phyloP scores from a whole-genome alignment of 2,113 vertebrate genomes.

The Isurus oxyrinchus region DNA sequence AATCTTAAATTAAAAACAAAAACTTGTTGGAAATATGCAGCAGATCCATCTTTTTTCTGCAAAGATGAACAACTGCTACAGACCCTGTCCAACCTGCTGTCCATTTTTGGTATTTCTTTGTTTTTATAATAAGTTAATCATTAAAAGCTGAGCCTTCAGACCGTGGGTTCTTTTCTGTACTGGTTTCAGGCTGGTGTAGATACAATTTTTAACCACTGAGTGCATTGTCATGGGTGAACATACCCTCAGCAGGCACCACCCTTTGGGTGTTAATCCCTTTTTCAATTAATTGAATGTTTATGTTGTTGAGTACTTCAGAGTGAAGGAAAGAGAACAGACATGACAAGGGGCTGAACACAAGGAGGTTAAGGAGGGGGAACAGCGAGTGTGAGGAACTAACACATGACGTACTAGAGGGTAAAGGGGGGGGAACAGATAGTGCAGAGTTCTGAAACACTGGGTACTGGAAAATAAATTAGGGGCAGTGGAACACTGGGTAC shows the following conservation, averaged over 20 bases:
- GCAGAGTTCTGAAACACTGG: background rate
- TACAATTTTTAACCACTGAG: background rate
- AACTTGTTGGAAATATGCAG: background rate
- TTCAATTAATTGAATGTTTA: background rate
- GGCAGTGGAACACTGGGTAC: background rate
- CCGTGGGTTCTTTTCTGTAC: background rate
- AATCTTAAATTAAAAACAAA: background rate
- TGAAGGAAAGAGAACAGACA: background rate
- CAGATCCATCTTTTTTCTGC: background rate
- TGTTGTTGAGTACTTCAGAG: background rate
- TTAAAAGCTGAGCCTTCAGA: background rate
- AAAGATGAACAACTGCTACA: background rate
- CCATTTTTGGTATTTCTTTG: background rate
- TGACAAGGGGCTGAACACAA: too few species aligned
- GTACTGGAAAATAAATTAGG: too few species aligned
- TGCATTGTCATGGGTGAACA: background rate
- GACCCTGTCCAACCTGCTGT: background rate
- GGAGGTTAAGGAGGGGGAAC: too few species aligned
- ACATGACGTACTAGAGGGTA: background rate
- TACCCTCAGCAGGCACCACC: background rate
- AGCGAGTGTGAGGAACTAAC: too few species aligned
- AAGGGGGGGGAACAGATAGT: background rate
- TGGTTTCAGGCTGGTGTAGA: background rate
- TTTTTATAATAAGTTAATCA: background rate
- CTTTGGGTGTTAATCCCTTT: background rate